Evolutionary conservation across 2,797 vertebrate species (phyloP).

Genomic region (Fringilla coelebs): DNA sequence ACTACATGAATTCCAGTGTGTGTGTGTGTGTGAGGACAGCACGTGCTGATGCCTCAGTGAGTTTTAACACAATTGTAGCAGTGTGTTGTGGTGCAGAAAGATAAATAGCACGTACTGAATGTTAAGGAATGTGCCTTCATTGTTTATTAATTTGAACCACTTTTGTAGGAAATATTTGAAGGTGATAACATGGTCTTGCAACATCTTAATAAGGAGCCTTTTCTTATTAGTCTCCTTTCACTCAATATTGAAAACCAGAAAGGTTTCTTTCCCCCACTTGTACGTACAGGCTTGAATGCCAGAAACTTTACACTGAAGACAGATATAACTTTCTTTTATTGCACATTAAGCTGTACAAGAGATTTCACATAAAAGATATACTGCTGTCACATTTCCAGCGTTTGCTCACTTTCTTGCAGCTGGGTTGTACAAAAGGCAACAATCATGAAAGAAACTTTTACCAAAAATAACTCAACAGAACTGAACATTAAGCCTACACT

Average conservation of each 20-base stretch:
- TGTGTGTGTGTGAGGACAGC: background rate
- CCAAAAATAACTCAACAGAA: slow-evolving; percentile 66
- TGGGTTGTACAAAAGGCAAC: slow-evolving; percentile 81
- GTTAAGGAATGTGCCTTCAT: slow-evolving; percentile 53
- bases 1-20: background rate
- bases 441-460: slow-evolving; percentile 77
- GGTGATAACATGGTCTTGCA: slow-evolving; percentile 64
- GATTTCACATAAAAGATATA: slow-evolving; percentile 81
- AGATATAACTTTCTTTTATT: slow-evolving; percentile 86
- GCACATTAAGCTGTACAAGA: slow-evolving; percentile 86
- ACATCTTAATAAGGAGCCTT: slow-evolving; percentile 50
- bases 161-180: slow-evolving; percentile 62
- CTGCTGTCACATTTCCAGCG: slow-evolving; percentile 79
- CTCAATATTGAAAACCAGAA: slow-evolving; percentile 62
- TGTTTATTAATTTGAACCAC: slow-evolving; percentile 44
- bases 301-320: slow-evolving; percentile 85
- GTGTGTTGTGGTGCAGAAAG: slow-evolving; percentile 15
- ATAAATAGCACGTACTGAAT: slow-evolving; percentile 33
- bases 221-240: slow-evolving; percentile 64
- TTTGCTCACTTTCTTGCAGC: slow-evolving; percentile 77
- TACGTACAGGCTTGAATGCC: slow-evolving; percentile 70
- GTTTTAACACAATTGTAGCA: slow-evolving; percentile 3
- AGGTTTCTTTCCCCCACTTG: slow-evolving; percentile 65
- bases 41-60: background rate
- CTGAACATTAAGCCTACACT: slow-evolving; percentile 75